Evolutionary conservation across 2,113 vertebrate genomes (phyloP), one percentile per base, ranked within the genome.

Genomic region (Nannobrachium achirus): DNA sequence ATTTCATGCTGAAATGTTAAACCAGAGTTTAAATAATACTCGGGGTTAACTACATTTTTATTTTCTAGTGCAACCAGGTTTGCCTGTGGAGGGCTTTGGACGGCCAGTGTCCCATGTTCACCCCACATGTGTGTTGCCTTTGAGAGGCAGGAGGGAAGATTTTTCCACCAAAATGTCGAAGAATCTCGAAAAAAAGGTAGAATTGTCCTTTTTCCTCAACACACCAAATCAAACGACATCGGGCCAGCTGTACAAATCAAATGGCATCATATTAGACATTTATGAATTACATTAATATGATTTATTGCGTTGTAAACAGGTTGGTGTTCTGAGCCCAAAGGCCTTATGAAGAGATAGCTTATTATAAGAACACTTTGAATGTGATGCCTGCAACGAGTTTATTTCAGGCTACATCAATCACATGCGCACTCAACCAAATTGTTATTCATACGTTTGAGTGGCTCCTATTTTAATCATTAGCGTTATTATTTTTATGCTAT

Each of bases 151-250:
- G 59, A 65, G 75, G 70, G 71, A 82, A 75, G 78, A 87, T 75
- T 76, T 81, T 83, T 83, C 78, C 75, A 77, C 53, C 79, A 84
- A 85, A 79, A 81, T 79, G 39, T 49, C 49, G 80, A 83, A 82
- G 88, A 82, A 73, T 66, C 81, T 60, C 90, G 46, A 25, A 33
- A 33, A 33, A 45, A 73, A 91, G 90, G 88, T 91, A 90, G 80
- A 84, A 45, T 78, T 68, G 46, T 10, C 40, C 55, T 81, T 81
- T 83, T 56, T 83, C 55, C 60, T 79, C 44, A n/a, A n/a, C n/a
- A 38, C 7, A 19, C 4, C n/a, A 4, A 16, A 38, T 13, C 19
- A 44, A 8, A 44, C 52, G 0, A 9, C 6, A 63, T 41, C 15
- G 2, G 11, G 8, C 42, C 11, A 44, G 11, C 42, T 44, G 42